Evolutionary conservation across 2,113 vertebrate genomes (phyloP).

Genomic region (Micromys minutus): DNA sequence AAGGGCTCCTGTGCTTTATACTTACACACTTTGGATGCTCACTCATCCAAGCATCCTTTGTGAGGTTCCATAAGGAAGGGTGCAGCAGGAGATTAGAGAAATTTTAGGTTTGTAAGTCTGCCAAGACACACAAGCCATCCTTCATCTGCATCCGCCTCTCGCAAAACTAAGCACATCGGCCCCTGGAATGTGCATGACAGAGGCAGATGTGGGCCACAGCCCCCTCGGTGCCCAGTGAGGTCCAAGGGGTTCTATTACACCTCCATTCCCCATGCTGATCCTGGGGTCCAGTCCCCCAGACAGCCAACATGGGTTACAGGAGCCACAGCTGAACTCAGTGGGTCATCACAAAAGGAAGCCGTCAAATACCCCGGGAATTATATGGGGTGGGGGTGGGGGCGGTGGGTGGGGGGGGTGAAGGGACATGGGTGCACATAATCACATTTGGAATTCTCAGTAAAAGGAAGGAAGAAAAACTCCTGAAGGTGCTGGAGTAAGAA

Average conservation of each 20-base stretch:
- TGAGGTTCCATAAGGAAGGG: not conserved
- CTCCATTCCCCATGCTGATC: not conserved
- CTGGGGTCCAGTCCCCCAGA: accelerated
- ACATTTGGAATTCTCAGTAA: not conserved
- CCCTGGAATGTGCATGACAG: not conserved
- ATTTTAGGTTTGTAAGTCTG: not conserved
- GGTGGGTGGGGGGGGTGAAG: not conserved
- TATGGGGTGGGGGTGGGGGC: no score
- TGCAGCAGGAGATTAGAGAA: not conserved
- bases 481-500: not conserved
- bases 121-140: not conserved
- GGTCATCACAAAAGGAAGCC: not conserved
- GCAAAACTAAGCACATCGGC: not conserved
- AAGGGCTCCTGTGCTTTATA: not conserved
- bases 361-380: not conserved
- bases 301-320: not conserved
- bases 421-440: not conserved
- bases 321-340: not conserved
- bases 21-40: not conserved
- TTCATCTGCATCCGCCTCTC: not conserved
- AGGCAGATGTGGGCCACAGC: not conserved
- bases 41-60: not conserved
- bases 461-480: not conserved
- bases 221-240: not conserved
- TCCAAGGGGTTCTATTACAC: not conserved